phyloP scores from a whole-genome alignment of 2,888 invertebrate genomes.

The Lepetodrilus schrolli region DNA sequence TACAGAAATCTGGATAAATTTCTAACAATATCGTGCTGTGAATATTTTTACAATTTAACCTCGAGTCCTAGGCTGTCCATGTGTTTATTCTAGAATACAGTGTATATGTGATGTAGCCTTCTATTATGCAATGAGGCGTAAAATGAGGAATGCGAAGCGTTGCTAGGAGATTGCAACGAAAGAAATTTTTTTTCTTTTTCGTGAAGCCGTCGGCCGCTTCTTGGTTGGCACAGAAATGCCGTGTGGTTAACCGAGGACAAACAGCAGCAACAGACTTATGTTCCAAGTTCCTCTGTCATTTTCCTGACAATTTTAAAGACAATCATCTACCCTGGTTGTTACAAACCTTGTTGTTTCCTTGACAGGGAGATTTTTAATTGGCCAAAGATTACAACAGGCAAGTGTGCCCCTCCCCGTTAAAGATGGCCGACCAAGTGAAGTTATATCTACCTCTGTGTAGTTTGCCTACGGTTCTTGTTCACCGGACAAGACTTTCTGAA shows the following conservation, averaged over 20 bases:
- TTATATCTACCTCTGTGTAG: not conserved
- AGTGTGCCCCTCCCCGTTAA: no score
- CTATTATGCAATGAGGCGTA: conserved; percentile 14
- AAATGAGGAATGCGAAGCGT: not conserved
- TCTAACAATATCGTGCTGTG: conserved; percentile 14
- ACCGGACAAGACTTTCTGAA: no score
- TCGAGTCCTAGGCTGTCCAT: not conserved
- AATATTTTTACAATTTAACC: conserved; percentile 14
- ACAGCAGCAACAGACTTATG: no score
- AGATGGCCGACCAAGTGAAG: no score
- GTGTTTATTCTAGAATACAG: not conserved
- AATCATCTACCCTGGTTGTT: not conserved
- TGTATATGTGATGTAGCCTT: not conserved
- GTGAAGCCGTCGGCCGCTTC: not conserved
- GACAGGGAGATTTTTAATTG: no score
- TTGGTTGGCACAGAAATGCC: not conserved
- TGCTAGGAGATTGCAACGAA: conserved; percentile 14
- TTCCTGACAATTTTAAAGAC: not conserved
- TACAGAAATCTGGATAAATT: conserved; percentile 26
- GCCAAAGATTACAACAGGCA: no score
- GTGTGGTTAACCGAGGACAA: not conserved
- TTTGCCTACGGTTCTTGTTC: no score
- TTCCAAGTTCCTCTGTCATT: not conserved
- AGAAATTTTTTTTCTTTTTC: not conserved
- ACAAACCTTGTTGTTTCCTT: no score